Conservation (phyloP, 2,797 vertebrate species). For the Spea hammondii region DNA sequence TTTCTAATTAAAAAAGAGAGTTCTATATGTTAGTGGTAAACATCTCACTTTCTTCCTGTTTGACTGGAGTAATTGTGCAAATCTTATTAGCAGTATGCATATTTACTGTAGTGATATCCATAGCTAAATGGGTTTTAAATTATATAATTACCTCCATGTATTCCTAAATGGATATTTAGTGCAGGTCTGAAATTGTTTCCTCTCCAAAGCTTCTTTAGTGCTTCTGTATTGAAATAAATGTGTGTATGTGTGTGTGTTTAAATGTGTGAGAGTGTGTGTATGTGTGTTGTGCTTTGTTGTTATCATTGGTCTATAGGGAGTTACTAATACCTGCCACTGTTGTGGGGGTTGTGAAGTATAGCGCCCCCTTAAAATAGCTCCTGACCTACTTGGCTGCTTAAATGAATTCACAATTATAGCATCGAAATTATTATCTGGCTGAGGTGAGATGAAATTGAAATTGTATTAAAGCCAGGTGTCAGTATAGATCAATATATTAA, state of each 20-base stretch:
- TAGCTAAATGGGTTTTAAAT: slow-evolving; percentile 73
- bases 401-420: neutral
- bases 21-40: slow-evolving; percentile 60
- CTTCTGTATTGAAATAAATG: neutral
- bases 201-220: slow-evolving; percentile 53
- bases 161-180: slow-evolving; percentile 70
- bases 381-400: neutral
- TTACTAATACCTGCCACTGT: neutral
- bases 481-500: no score
- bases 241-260: neutral
- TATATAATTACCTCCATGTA: slow-evolving; percentile 71
- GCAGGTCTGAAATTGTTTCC: slow-evolving; percentile 59
- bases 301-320: neutral
- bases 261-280: neutral
- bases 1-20: slow-evolving; percentile 61
- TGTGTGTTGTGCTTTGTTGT: neutral
- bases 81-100: slow-evolving; percentile 75
- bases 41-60: slow-evolving; percentile 66
- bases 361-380: neutral
- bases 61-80: slow-evolving; percentile 72
- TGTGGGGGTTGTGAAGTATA: neutral
- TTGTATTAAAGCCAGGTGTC: no score
- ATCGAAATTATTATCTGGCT: neutral
- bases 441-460: neutral
- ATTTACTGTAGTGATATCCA: slow-evolving; percentile 72